These are phyloP conservation scores for Nicator chloris DNA, from an alignment of 2,113 vertebrate genomes.

Conservation along the genomic window DNA sequence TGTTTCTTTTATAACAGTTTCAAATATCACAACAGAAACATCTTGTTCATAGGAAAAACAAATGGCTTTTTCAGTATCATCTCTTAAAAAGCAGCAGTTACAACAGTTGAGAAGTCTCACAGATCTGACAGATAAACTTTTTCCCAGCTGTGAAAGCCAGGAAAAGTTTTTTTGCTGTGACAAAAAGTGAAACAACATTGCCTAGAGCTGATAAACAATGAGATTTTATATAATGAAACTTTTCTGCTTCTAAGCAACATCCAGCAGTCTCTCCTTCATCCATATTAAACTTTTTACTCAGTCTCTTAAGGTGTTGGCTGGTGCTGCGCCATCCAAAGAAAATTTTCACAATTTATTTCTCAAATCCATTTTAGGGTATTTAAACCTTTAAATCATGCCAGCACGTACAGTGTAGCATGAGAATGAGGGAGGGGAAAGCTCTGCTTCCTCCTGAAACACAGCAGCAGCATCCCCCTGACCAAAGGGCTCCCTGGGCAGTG, in stretches of 20 bases:
- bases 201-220: conserved; percentile 12
- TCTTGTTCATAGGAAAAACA: background rate
- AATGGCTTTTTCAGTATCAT: background rate
- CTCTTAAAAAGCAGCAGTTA: background rate
- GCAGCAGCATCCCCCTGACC: background rate
- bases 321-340: background rate
- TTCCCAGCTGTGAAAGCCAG: background rate
- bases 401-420: rapidly evolving
- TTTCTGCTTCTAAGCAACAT: background rate
- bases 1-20: background rate
- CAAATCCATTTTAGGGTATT: background rate
- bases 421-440: background rate
- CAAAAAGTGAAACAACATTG: background rate
- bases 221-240: background rate
- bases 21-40: background rate
- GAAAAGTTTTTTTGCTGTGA: background rate
- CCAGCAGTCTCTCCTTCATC: background rate
- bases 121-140: background rate
- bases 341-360: background rate
- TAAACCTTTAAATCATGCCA: background rate
- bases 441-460: background rate
- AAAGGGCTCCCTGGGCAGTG: background rate
- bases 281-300: background rate
- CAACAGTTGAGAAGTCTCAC: background rate
- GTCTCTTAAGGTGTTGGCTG: background rate